phyloP scores from a whole-genome alignment of 2,113 vertebrate genomes.

The Scomber japonicus region DNA sequence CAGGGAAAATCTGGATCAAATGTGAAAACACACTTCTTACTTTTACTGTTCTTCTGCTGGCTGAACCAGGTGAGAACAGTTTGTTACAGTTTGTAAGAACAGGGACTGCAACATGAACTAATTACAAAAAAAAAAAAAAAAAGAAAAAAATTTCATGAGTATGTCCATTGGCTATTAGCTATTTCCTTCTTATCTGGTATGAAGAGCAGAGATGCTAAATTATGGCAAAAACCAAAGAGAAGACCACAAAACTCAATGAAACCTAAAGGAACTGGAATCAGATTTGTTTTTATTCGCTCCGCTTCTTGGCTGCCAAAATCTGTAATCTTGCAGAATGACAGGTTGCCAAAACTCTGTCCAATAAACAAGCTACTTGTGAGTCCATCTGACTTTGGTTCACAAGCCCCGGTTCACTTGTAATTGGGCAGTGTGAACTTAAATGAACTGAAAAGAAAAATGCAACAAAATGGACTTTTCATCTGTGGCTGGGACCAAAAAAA shows the following conservation, averaged over 20 bases:
- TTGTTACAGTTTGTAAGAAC: not conserved
- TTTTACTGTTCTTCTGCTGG: not conserved
- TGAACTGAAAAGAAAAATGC: constrained; percentile 60
- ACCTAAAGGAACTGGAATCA: constrained; percentile 30
- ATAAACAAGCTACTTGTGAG: constrained; percentile 65
- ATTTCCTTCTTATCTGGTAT: constrained; percentile 35
- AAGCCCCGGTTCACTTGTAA: constrained; percentile 52
- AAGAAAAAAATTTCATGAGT: constrained; percentile 19
- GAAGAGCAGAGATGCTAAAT: constrained; percentile 35
- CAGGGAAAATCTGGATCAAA: not conserved
- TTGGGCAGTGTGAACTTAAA: constrained; percentile 63
- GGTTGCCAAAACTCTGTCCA: constrained; percentile 53
- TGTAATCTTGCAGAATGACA: constrained; percentile 44
- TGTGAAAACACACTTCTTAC: not conserved
- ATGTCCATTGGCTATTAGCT: constrained; percentile 3
- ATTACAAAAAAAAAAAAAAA: too few species aligned
- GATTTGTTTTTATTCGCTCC: not conserved
- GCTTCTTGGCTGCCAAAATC: constrained; percentile 35
- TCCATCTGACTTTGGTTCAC: constrained; percentile 64
- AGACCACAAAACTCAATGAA: not conserved
- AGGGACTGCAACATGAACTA: not conserved
- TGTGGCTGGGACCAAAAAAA: constrained; percentile 45
- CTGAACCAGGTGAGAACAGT: not conserved
- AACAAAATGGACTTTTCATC: constrained; percentile 16
- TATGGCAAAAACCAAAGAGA: constrained; percentile 11